phyloP scores from a whole-genome alignment of 92 coral and sea anemone species.

The Umimayanthus kanabou region DNA sequence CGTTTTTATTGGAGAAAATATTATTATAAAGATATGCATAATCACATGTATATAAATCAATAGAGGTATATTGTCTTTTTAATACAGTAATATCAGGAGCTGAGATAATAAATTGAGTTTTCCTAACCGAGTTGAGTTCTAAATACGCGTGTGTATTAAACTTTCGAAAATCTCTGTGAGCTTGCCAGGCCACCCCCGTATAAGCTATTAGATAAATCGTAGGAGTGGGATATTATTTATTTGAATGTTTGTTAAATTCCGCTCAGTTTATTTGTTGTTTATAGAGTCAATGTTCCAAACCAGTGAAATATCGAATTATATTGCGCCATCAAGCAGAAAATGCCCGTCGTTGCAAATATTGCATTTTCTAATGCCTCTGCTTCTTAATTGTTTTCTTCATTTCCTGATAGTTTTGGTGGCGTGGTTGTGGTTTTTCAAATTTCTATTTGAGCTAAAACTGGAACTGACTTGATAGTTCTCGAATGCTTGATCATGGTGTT shows the following conservation, averaged over 20 bases:
- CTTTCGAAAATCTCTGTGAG: too few species aligned
- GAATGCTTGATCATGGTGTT: too few species aligned
- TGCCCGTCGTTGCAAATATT: background rate
- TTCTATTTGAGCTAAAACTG: background rate
- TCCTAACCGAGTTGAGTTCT: background rate
- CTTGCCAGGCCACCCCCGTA: background rate
- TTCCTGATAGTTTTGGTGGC: background rate
- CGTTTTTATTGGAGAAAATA: background rate
- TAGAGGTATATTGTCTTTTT: background rate
- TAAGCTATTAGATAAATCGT: too few species aligned
- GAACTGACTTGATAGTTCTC: background rate
- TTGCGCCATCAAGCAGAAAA: background rate
- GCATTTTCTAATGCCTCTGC: background rate
- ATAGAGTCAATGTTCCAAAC: background rate
- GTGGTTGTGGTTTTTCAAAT: background rate
- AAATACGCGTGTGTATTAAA: too few species aligned
- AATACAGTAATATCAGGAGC: background rate
- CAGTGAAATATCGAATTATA: background rate
- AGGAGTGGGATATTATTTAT: background rate
- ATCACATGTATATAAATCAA: background rate
- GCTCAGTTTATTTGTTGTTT: background rate
- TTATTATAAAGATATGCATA: background rate
- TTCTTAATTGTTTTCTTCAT: background rate
- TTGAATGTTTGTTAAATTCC: background rate
- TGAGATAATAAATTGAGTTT: too few species aligned